Base-by-base conservation (phyloP, 2,888 invertebrate species). In the Julus scanicus region DNA sequence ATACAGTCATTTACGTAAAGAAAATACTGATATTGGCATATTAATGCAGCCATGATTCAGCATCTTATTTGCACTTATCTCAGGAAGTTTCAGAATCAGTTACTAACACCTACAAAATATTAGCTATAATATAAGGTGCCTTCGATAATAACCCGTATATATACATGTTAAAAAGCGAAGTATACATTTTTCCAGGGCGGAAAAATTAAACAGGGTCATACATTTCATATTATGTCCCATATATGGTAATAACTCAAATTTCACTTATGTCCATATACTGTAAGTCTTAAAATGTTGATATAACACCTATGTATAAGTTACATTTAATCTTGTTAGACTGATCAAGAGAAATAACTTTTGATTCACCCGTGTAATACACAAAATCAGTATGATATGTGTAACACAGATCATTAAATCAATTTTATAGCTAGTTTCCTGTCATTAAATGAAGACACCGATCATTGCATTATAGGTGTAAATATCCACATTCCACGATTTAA, bases 381-480 rank as follows among this genome's bases (percentile, higher is more conserved):
- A 6, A 63, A 20, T 20, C 20, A n/a, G n/a, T n/a, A 6, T 20
- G 6, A 4, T 6, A 4, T 20, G 4, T 80, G 11, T 13, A 37
- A 13, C 80, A 80, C 29, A 37, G 71, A 11, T 29, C 80, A 37
- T 13, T 3, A 37, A 37, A 80, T 13, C 0, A 15, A 44, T 80
- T 80, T 71, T 71, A 80, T 37, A 80, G 37, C 37, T 80, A 80
- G 2, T 37, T 80, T 80, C 80, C 13, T 37, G 37, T 13, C 80
- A 80, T 80, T 80, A 80, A 80, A 80, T 37, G 13, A 80, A 80
- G 37, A 80, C 80, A 80, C 20, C 11, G 80, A 37, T 80, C 37
- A 29, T 11, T 29, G 5, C 37, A 80, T 80, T 71, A 71, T 29
- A 13, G 13, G 15, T 37, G 37, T 3, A 37, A 80, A 37, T 37